These are phyloP conservation scores for Papilio xuthus DNA, from an alignment of 1,140 invertebrate species.

Conservation along the genomic window DNA sequence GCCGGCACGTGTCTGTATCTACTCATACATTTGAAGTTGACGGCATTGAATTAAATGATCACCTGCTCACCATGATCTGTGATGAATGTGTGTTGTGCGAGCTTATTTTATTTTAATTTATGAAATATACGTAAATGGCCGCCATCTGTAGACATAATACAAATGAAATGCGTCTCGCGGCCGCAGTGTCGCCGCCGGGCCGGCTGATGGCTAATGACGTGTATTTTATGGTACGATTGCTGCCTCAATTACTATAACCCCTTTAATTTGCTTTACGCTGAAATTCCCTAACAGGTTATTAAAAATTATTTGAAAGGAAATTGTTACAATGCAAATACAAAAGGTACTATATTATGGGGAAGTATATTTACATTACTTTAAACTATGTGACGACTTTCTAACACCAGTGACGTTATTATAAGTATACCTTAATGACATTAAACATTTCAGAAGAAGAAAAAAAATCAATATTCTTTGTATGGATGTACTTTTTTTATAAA, in stretches of 20 bases:
- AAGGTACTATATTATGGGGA: not conserved
- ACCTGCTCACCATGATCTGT: not conserved
- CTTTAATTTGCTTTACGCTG: not conserved
- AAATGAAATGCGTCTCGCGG: not conserved
- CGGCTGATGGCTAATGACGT: not conserved
- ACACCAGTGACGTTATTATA: too few relatives aligned
- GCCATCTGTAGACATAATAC: not conserved
- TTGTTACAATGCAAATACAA: not conserved
- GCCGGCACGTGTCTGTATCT: too few relatives aligned
- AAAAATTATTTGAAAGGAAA: not conserved
- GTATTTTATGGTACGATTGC: conserved; percentile 8
- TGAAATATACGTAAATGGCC: not conserved
- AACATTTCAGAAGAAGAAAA: too few relatives aligned
- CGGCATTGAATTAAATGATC: too few relatives aligned
- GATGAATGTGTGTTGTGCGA: not conserved
- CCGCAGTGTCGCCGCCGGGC: too few relatives aligned
- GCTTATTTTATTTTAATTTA: not conserved
- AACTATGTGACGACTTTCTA: too few relatives aligned
- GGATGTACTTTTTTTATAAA: too few relatives aligned
- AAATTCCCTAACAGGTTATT: not conserved
- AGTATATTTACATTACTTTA: too few relatives aligned
- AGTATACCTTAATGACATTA: too few relatives aligned
- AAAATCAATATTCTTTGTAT: too few relatives aligned
- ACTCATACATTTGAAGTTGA: too few relatives aligned
- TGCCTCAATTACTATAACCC: not conserved